A percentile compares a stretch with the other conserved stretches of the same genome.
Evolutionary conservation across 2,888 invertebrate species (phyloP).

Genomic region (Timandra comae): DNA sequence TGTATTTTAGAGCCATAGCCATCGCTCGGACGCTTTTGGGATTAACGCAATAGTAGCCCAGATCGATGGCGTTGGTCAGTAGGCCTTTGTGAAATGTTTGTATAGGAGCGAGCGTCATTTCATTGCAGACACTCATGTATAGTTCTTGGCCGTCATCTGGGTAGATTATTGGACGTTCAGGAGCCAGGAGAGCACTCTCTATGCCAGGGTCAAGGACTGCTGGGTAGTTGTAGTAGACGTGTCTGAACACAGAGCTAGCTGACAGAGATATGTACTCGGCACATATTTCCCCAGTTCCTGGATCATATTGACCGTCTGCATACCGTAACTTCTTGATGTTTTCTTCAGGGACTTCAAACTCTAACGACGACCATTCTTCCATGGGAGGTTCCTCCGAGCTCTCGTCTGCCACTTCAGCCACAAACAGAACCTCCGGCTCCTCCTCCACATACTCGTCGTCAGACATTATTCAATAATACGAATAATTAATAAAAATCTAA

Average conservation of each 20-base stretch:
- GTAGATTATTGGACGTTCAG: constrained; percentile 24
- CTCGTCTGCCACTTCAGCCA: constrained; percentile 22
- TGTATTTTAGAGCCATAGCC: constrained; percentile 33
- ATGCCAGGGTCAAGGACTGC: constrained; percentile 40
- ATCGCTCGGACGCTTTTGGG: constrained; percentile 35
- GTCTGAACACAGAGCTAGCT: constrained; percentile 29
- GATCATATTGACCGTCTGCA: constrained; percentile 25
- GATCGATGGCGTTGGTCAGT: constrained; percentile 27
- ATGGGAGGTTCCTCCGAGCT: constrained; percentile 35
- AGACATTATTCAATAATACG: too few species aligned
- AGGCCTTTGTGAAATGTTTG: constrained; percentile 32
- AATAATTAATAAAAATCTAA: too few species aligned
- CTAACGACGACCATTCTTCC: constrained; percentile 38
- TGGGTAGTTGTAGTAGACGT: constrained; percentile 35
- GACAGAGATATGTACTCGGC: constrained; percentile 29
- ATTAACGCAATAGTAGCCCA: constrained; percentile 36
- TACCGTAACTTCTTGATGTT: constrained; percentile 25
- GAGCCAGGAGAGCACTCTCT: constrained; percentile 25
- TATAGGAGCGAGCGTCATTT: constrained; percentile 33
- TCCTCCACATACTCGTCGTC: too few species aligned
- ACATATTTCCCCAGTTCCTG: constrained; percentile 37
- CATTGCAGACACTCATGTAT: constrained; percentile 33
- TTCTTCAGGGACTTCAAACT: constrained; percentile 15
- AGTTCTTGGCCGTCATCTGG: constrained; percentile 34
- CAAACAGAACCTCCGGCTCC: constrained; percentile 12